Evolutionary conservation across 2,113 vertebrate genomes (phyloP), one percentile per base, ranked within the genome.

Genomic region (Hyla sarda): DNA sequence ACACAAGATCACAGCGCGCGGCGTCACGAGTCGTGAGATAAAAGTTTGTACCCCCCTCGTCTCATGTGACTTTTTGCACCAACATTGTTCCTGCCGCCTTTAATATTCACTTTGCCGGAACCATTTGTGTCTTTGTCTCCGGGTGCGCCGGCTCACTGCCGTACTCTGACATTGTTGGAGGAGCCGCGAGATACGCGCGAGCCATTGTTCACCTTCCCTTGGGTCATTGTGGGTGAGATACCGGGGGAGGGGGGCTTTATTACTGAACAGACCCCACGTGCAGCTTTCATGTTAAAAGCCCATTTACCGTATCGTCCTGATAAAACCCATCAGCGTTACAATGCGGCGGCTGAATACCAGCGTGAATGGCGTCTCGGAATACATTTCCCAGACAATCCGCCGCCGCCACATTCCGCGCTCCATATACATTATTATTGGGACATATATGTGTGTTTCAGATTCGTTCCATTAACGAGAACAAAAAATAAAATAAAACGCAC

Each of bases 281-380:
- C 58, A 5, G 28, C 13, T 56, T 17, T 45, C 23, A 74, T 74
- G 54, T 37, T 50, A 83, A 72, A 83, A 83, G 81, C 65, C 21
- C 25, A 83, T 83, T 54, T n/a, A 83, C 16, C 54, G 72, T 41
- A 7, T 14, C 7, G 5, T 17, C 47, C 7, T 69, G 23, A 83
- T 37, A 69, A 72, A 83, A 83, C 32, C 30, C 67, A 32, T 50
- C 37, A 54, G 12, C 0, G 23, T 11, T 45, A 25, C 72, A 74
- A 25, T 74, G 9, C 25, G 72, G 23, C 23, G 1, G 14, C 32
- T 41, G 34, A 69, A 69, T 34, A 17, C 67, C 34, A 47, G 23
- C 23, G 41, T 14, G 37, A 74, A 74, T 47, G 48, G 5, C n/a
- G 41, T 23, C 72, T 74, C 25, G 12, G 25, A 47, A 74, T 71